phyloP scores from a whole-genome alignment of 2,797 vertebrate species.

The Australoheros facetus region DNA sequence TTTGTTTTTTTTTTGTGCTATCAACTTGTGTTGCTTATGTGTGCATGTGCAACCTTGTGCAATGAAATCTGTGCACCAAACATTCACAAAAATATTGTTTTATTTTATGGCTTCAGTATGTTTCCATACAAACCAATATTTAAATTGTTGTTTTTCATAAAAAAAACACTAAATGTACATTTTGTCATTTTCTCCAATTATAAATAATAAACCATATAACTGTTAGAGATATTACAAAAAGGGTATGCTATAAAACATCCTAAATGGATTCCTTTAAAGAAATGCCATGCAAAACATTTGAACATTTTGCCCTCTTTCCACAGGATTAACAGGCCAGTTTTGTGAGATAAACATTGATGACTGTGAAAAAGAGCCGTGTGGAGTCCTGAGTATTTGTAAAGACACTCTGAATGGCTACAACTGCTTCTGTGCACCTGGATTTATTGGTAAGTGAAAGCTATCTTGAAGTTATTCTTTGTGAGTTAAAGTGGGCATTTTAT shows the following conservation, averaged over 20 bases:
- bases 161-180: not conserved
- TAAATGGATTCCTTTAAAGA: not conserved
- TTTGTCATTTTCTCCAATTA: not conserved
- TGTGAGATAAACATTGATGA: slow-evolving; percentile 79
- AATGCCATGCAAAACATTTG: not conserved
- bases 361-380: slow-evolving; percentile 83
- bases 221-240: not conserved
- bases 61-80: not conserved
- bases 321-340: slow-evolving; percentile 83
- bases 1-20: not conserved
- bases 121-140: too few relatives aligned
- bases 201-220: not conserved
- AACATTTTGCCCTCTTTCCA: slow-evolving; percentile 3
- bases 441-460: slow-evolving; percentile 79
- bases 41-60: not conserved
- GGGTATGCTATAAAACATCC: not conserved
- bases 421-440: slow-evolving; percentile 90
- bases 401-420: slow-evolving; percentile 74
- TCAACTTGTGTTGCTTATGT: not conserved
- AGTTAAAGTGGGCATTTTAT: slow-evolving; percentile 37
- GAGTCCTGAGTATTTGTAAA: slow-evolving; percentile 83
- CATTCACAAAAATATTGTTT: not conserved
- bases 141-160: not conserved
- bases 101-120: too few relatives aligned
- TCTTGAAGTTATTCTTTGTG: slow-evolving; percentile 30